These are phyloP conservation scores for Holocentrus rufus DNA, from an alignment of 2,797 vertebrate species.

Conservation along the genomic window DNA sequence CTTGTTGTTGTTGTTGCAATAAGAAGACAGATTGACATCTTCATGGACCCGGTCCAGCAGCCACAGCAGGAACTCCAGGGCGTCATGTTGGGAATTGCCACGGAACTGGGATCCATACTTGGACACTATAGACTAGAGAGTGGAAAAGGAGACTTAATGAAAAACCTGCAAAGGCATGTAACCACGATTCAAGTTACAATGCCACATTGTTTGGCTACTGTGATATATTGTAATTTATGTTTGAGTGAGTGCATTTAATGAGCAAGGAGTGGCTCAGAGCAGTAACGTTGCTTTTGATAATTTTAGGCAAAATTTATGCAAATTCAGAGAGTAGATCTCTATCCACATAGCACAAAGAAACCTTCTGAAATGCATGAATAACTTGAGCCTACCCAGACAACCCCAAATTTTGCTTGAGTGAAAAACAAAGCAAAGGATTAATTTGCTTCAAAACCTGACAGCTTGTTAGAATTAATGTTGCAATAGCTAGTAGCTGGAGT, in stretches of 20 bases:
- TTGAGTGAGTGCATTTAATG: neutral
- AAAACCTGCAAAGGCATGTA: neutral
- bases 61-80: slow-evolving; percentile 97
- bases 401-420: neutral
- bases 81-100: slow-evolving; percentile 94
- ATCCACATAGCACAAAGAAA: neutral
- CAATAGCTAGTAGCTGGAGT: slow-evolving; percentile 47
- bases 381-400: neutral
- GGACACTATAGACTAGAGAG: slow-evolving; percentile 88
- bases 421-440: slow-evolving; percentile 29
- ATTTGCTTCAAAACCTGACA: slow-evolving; percentile 44
- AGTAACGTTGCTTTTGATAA: neutral
- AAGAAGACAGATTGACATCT: slow-evolving; percentile 84
- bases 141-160: slow-evolving; percentile 9
- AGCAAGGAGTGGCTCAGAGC: neutral
- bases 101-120: slow-evolving; percentile 93
- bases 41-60: slow-evolving; percentile 93
- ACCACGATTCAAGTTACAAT: neutral
- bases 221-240: too few species aligned
- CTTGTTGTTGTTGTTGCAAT: slow-evolving; percentile 78
- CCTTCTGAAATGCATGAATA: neutral
- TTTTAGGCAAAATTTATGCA: neutral
- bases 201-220: too few species aligned
- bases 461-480: slow-evolving; percentile 38
- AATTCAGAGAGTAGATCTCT: too few species aligned